Base-by-base conservation (phyloP, 2,113 vertebrate species). In the Onychostoma macrolepis region DNA sequence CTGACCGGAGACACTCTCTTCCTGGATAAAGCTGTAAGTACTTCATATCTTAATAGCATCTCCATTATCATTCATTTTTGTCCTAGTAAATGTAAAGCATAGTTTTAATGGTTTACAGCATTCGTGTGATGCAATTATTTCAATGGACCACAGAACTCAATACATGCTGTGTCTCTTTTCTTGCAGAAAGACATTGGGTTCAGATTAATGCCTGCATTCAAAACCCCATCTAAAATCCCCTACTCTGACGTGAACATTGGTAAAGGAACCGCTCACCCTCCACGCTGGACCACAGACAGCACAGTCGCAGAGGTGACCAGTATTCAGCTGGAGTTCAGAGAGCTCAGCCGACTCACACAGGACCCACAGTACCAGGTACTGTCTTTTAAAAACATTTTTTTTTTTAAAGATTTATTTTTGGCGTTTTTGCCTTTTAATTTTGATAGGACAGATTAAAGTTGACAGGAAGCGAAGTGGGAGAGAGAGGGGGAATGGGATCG, bases 201-300 rank as follows among this genome's bases (percentile, higher is more conserved):
- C 53, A 96, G 98, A 84, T 93, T 99, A 19, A 96, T 99, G 96
- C 98, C 98, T 0, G 98, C 98, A 1, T 99, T 99, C 92, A 96
- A 88, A 72, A 99, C 98, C 0, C 97, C 98, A 0, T 99, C 98
- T 85, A 98, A 96, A 92, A 96, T 99, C 8, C 98, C 98, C 0
- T 99, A 96, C 89, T 99, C 98, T 0, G 97, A 98, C 0, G 98
- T 99, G 63, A 99, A 99, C 94, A 96, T 99, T 0, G 98, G 98
- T 26, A 97, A 95, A 4, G 98, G 98, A 19, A 96, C 94, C 0
- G 98, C 98, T 1, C 98, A 98, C 69, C 96, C 97, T 0, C 97
- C 98, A 0, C 96, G 96, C 0, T 99, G 98, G 98, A 99, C 98
- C 0, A 96, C 97, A 0, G 98, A 99, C 93, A 99, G 98, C 95